Percentiles rank a stretch among this genome's conserved stretches.
Evolutionary conservation across 2,797 vertebrate species (phyloP).

Genomic region (Halcyon badia): DNA sequence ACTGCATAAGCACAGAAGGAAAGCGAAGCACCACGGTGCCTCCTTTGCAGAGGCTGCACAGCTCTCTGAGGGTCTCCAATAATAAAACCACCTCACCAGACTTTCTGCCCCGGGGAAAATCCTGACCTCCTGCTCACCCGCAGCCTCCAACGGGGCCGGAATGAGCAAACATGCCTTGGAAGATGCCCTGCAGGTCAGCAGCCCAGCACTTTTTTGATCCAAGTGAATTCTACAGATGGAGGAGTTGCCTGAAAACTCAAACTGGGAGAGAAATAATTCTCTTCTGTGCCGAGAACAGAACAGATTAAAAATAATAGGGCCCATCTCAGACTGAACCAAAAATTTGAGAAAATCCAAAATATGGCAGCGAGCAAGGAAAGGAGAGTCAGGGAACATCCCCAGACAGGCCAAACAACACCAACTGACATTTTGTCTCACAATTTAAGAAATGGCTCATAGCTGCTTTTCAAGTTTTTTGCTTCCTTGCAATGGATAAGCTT

Average conservation of each 20-base stretch:
- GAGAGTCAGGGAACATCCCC: neutral
- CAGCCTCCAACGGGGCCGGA: neutral
- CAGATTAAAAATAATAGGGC: neutral
- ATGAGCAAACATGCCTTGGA: neutral
- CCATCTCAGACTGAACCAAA: neutral
- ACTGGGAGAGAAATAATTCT: neutral
- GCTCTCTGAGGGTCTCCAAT: neutral
- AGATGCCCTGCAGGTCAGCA: neutral
- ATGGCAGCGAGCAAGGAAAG: neutral
- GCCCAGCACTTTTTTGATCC: neutral
- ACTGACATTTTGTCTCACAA: neutral
- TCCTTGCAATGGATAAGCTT: neutral
- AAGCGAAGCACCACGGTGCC: neutral
- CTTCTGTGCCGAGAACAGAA: neutral
- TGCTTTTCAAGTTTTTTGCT: neutral
- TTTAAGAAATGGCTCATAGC: neutral
- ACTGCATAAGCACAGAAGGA: neutral
- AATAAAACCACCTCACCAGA: neutral
- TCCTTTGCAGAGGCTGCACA: neutral
- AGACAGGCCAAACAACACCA: neutral
- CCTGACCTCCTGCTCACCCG: neutral
- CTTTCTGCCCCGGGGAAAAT: neutral
- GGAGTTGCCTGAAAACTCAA: neutral
- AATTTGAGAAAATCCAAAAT: neutral
- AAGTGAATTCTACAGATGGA: neutral